These are phyloP conservation scores for Phylloscopus trochiloides DNA, from an alignment of 2,113 vertebrate genomes.

Conservation along the genomic window DNA sequence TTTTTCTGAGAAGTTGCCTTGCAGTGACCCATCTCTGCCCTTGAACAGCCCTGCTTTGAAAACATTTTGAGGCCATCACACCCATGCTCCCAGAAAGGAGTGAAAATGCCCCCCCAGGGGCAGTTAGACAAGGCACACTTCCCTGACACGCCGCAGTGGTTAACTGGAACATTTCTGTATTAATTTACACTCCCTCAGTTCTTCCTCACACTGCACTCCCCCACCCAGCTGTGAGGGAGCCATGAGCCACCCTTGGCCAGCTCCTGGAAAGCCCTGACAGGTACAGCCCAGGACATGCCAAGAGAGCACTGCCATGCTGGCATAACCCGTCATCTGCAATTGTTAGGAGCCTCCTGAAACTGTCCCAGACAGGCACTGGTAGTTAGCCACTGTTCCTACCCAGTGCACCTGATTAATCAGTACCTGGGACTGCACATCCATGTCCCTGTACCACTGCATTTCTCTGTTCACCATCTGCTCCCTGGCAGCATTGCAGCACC, in stretches of 20 bases:
- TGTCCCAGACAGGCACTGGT: not conserved
- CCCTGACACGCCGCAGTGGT: not conserved
- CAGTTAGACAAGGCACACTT: not conserved
- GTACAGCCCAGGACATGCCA: not conserved
- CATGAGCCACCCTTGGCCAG: not conserved
- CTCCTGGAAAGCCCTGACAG: not conserved
- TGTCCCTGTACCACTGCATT: not conserved
- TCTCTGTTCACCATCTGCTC: not conserved
- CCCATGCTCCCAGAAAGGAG: not conserved
- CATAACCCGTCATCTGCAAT: constrained; percentile 11
- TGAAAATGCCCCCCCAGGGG: constrained; percentile 18
- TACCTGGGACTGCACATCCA: not conserved
- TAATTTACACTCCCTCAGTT: not conserved
- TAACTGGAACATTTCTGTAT: not conserved
- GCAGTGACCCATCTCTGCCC: not conserved
- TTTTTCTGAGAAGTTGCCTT: not conserved
- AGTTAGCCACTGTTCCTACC: not conserved
- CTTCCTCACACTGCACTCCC: not conserved
- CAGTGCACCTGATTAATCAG: not conserved
- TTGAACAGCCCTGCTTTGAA: not conserved
- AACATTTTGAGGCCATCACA: not conserved
- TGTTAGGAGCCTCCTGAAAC: not conserved
- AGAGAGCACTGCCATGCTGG: not conserved
- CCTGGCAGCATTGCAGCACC: not conserved
- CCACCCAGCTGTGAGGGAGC: not conserved